Percentiles rank a stretch among this genome's conserved stretches.
These are phyloP conservation scores for Laticauda laticaudata DNA, from an alignment of 2,113 vertebrate species.

Conservation along the genomic window DNA sequence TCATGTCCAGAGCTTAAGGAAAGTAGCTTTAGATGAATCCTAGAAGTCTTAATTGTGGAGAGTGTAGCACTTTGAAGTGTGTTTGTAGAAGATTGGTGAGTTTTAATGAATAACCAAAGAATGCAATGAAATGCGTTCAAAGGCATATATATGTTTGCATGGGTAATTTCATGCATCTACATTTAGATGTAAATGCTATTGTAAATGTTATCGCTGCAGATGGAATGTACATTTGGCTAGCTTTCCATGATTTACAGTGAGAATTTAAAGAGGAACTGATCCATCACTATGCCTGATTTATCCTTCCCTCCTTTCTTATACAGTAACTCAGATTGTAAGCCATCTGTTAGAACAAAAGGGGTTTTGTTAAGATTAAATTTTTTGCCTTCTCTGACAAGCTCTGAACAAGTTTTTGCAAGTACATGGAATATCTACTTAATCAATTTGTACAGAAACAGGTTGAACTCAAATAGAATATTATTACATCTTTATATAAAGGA, in stretches of 20 bases:
- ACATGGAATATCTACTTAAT: constrained; percentile 23
- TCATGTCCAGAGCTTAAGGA: neutral
- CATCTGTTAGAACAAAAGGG: constrained; percentile 36
- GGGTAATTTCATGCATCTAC: neutral
- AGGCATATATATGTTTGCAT: neutral
- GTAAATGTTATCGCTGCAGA: constrained; percentile 32
- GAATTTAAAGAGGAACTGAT: constrained; percentile 33
- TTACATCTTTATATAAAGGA: neutral
- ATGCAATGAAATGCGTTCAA: neutral
- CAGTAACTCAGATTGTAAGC: constrained; percentile 35
- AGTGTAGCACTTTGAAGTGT: constrained; percentile 15
- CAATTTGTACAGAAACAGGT: constrained; percentile 32
- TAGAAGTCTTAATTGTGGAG: constrained; percentile 14
- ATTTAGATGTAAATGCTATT: neutral
- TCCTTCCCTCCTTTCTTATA: constrained; percentile 26
- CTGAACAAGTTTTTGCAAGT: constrained; percentile 40
- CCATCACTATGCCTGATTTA: constrained; percentile 41
- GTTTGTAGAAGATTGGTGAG: neutral
- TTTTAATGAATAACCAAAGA: neutral
- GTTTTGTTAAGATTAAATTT: constrained; percentile 51
- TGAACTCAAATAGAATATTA: neutral
- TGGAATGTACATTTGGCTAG: constrained; percentile 46
- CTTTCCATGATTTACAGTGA: constrained; percentile 44
- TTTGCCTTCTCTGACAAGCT: constrained; percentile 43
- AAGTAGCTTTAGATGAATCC: neutral